Percentiles rank a stretch among this genome's conserved stretches.
These are phyloP conservation scores for Trachemys scripta DNA, from an alignment of 2,113 vertebrate species.

Conservation along the genomic window DNA sequence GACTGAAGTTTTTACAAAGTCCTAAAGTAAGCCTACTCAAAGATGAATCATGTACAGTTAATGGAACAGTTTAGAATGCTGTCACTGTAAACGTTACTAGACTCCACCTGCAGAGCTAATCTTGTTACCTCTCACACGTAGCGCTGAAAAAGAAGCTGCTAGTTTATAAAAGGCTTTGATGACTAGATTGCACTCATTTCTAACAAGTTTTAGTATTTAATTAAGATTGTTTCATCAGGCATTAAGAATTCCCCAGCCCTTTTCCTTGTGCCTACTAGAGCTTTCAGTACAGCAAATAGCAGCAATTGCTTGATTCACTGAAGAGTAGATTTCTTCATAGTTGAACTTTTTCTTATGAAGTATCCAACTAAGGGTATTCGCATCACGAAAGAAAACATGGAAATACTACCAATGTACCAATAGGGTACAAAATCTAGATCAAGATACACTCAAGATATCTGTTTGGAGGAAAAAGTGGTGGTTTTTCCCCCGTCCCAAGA, in stretches of 20 bases:
- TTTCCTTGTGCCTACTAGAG: background rate
- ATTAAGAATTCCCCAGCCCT: background rate
- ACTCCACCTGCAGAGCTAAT: background rate
- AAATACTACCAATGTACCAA: background rate
- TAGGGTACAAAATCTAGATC: background rate
- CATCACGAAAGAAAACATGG: background rate
- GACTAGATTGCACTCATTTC: background rate
- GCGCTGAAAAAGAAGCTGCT: background rate
- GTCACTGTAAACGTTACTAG: background rate
- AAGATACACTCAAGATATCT: background rate
- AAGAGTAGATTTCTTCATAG: rapidly evolving
- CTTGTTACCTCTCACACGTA: background rate
- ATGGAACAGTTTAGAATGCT: background rate
- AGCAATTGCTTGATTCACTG: background rate
- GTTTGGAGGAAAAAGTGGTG: too few relatives aligned
- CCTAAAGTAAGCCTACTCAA: background rate
- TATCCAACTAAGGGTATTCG: background rate
- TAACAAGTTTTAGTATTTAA: background rate
- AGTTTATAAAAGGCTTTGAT: background rate
- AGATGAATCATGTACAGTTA: background rate
- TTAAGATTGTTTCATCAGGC: background rate
- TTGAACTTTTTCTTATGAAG: background rate
- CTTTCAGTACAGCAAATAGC: background rate
- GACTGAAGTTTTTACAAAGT: background rate
- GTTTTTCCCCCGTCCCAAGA: background rate